Conservation (phyloP, 2,888 invertebrate genomes). For the Drosophila hamatofila region DNA sequence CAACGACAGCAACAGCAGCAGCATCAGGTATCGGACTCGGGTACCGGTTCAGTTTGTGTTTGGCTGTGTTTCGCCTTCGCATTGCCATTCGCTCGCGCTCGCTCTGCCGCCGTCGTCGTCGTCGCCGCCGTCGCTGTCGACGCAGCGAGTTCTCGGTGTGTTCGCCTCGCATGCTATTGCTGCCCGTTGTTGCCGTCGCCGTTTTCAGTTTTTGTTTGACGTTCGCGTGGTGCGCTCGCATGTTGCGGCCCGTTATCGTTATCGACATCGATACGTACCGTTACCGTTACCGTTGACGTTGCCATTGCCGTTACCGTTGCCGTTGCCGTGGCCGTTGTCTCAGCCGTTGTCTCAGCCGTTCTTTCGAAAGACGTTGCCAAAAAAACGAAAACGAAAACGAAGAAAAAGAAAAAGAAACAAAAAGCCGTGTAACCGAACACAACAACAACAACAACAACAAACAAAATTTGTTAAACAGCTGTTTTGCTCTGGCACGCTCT, state of each 20-base stretch:
- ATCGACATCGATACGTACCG: constrained; percentile 48
- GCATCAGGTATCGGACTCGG: constrained; percentile 55
- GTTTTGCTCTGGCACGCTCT: constrained; percentile 13
- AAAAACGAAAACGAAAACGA: constrained; percentile 25
- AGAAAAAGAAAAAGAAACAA: constrained; percentile 14
- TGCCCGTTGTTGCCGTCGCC: constrained; percentile 50
- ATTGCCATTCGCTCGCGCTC: constrained; percentile 60
- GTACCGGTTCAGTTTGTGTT: constrained; percentile 59
- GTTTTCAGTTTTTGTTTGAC: constrained; percentile 78
- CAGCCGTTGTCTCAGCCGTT: constrained; percentile 19
- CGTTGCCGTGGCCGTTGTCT: constrained; percentile 8
- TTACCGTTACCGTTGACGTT: constrained; percentile 32
- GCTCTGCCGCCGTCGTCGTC: constrained; percentile 30
- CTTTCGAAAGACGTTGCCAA: constrained; percentile 34
- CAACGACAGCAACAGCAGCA: constrained; percentile 24
- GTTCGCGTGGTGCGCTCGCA: constrained; percentile 71
- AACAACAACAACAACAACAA: constrained; percentile 10
- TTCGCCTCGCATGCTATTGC: constrained; percentile 50
- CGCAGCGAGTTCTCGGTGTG: constrained; percentile 43
- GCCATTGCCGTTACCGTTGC: constrained; percentile 17
- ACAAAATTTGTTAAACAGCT: constrained; percentile 38
- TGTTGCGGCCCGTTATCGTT: constrained; percentile 62
- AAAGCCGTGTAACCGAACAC: constrained; percentile 15
- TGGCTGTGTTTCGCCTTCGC: constrained; percentile 62
- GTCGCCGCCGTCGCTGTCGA: constrained; percentile 25